phyloP scores from a whole-genome alignment of 1,140 invertebrate genomes.

The Leptopilina boulardi region DNA sequence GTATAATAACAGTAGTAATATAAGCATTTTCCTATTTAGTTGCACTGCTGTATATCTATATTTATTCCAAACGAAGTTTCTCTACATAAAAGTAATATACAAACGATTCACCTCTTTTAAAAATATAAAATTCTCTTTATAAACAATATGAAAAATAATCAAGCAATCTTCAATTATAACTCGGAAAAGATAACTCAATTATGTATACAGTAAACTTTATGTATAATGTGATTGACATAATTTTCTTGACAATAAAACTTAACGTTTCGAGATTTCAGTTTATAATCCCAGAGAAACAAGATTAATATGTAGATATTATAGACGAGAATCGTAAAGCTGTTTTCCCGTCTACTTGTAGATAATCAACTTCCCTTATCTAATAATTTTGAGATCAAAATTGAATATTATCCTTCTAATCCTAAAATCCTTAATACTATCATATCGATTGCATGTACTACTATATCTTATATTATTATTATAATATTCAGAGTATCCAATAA shows the following conservation, averaged over 20 bases:
- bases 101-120: no score
- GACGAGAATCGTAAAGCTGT: not conserved
- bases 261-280: not conserved
- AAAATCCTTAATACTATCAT: no score
- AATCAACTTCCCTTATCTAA: not conserved
- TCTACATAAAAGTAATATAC: not conserved
- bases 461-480: no score
- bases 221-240: not conserved
- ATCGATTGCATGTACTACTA: no score
- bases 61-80: not conserved
- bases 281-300: not conserved
- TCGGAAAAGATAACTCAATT: not conserved
- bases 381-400: no score
- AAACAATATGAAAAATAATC: no score
- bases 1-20: not conserved
- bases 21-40: not conserved
- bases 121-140: no score
- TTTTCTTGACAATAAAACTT: constrained; percentile 1
- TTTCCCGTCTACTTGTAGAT: not conserved
- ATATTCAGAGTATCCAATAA: no score
- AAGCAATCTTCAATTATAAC: not conserved
- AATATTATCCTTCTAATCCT: no score
- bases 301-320: not conserved
- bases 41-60: no score
- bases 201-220: not conserved